Percentiles rank a stretch among this genome's conserved stretches.
Conservation (phyloP, 2,888 invertebrate genomes). For the Synanthedon formicaeformis region DNA sequence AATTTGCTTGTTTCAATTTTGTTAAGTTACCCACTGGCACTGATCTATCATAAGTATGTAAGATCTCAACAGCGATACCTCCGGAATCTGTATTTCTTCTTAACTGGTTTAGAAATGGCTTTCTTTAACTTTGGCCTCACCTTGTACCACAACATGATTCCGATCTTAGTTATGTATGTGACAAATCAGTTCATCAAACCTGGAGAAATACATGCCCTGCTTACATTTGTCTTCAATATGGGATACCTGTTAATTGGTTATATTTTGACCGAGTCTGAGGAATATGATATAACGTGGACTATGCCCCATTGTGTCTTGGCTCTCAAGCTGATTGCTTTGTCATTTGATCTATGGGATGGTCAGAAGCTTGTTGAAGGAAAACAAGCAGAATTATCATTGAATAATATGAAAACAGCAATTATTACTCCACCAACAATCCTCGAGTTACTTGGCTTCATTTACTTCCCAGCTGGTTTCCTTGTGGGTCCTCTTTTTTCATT, state of each 20-base stretch:
- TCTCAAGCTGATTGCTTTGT: constrained; percentile 87
- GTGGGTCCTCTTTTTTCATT: constrained; percentile 96
- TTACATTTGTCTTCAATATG: constrained; percentile 87
- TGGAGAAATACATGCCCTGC: constrained; percentile 72
- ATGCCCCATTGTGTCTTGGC: constrained; percentile 97
- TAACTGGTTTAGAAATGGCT: constrained; percentile 79
- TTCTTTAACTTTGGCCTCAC: constrained; percentile 87
- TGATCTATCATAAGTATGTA: background rate
- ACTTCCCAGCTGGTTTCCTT: constrained; percentile 91
- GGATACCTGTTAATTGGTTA: constrained; percentile 83
- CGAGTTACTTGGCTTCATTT: constrained; percentile 84
- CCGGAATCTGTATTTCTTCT: constrained; percentile 82
- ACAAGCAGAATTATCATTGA: constrained; percentile 71
- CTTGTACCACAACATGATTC: constrained; percentile 80
- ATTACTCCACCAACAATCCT: constrained; percentile 75
- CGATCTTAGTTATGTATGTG: constrained; percentile 78
- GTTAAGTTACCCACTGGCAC: background rate
- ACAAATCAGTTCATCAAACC: constrained; percentile 75
- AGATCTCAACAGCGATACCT: background rate
- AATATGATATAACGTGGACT: constrained; percentile 97
- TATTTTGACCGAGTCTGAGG: constrained; percentile 81
- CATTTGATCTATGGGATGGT: constrained; percentile 86
- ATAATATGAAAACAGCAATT: constrained; percentile 79
- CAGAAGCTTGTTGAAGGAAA: constrained; percentile 59
- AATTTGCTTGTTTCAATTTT: background rate